Conservation (phyloP, 2,888 invertebrate species). For the Nomada ruficornis region DNA sequence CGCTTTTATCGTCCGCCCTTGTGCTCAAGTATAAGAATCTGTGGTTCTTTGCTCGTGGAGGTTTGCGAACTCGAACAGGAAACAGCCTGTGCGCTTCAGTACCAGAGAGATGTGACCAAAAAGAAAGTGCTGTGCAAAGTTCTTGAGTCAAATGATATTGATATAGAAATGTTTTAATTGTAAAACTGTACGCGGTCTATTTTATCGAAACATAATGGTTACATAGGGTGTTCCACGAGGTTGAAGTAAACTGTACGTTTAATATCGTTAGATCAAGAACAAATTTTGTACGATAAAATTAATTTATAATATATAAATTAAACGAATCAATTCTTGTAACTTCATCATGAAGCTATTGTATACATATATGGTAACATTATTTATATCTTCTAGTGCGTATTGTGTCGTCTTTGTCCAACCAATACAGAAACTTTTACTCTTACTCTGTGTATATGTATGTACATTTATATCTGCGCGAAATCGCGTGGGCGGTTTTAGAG, state of each 20-base stretch:
- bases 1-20: slow-evolving; percentile 2
- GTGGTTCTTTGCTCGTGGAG: not conserved
- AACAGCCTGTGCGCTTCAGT: not conserved
- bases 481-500: slow-evolving; percentile 60
- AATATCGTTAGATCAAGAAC: too few relatives aligned
- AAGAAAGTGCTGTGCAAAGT: not conserved
- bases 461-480: slow-evolving; percentile 8
- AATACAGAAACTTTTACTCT: slow-evolving; percentile 23
- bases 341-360: too few relatives aligned
- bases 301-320: too few relatives aligned
- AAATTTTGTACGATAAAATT: too few relatives aligned
- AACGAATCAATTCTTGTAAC: too few relatives aligned
- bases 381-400: too few relatives aligned
- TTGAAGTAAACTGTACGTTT: too few relatives aligned
- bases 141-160: not conserved
- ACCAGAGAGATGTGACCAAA: not conserved
- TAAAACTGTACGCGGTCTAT: not conserved
- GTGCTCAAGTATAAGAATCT: not conserved
- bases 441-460: slow-evolving; percentile 51
- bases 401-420: not conserved
- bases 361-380: too few relatives aligned
- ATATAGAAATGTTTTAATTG: not conserved
- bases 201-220: not conserved
- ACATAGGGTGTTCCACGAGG: too few relatives aligned
- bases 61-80: not conserved